These are phyloP conservation scores for Loripinus fragilis DNA, from an alignment of 2,888 invertebrate genomes.

Conservation along the genomic window DNA sequence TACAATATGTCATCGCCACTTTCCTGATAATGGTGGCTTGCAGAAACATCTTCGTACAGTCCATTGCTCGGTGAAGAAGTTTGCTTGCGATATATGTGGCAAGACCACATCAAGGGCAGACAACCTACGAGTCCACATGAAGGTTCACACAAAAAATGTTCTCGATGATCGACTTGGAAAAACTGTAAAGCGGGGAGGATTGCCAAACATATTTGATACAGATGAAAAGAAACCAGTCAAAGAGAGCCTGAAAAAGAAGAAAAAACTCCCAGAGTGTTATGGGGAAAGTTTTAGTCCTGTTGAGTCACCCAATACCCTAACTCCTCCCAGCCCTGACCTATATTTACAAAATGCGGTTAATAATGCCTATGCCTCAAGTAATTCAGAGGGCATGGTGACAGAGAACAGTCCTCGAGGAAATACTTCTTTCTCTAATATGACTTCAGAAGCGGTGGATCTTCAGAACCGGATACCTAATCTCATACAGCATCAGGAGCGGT, in stretches of 20 bases:
- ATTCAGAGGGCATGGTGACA: not conserved
- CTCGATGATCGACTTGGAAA: not conserved
- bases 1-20: slow-evolving; percentile 72
- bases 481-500: not conserved
- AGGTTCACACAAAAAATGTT: slow-evolving; percentile 61
- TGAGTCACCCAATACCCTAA: not conserved
- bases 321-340: not conserved
- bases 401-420: not conserved
- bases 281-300: not conserved
- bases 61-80: slow-evolving; percentile 73
- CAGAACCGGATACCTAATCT: not conserved
- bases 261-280: not conserved
- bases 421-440: not conserved
- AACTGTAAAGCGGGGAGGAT: not conserved
- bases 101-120: slow-evolving; percentile 76
- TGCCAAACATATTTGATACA: slow-evolving; percentile 1
- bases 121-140: slow-evolving; percentile 78
- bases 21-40: slow-evolving; percentile 80
- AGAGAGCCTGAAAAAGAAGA: not conserved
- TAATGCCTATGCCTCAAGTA: not conserved
- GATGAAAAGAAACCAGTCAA: not conserved
- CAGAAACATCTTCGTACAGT: slow-evolving; percentile 79
- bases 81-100: slow-evolving; percentile 77
- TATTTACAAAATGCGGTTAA: not conserved
- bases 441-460: not conserved